phyloP scores from a whole-genome alignment of 2,888 invertebrate genomes.

The Clepsis dumicolana region DNA sequence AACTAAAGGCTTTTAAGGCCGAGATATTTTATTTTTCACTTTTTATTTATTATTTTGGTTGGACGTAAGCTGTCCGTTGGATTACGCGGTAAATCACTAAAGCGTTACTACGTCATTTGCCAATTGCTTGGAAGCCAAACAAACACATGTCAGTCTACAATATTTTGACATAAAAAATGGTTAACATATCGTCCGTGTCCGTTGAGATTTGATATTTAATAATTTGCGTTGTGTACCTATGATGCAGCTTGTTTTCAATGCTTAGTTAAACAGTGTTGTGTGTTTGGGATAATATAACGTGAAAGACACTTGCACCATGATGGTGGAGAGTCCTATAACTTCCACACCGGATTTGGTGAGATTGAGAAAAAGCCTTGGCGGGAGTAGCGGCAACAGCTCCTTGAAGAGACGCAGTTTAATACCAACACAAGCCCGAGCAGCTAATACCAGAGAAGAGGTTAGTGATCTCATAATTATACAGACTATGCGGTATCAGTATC shows the following conservation, averaged over 20 bases:
- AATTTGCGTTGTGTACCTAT: neutral
- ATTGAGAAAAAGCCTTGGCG: slow-evolving; percentile 68
- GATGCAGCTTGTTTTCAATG: neutral
- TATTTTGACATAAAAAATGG: slow-evolving; percentile 28
- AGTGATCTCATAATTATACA: slow-evolving; percentile 27
- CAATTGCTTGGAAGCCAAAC: neutral
- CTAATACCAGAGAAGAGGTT: slow-evolving; percentile 68
- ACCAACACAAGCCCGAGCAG: slow-evolving; percentile 62
- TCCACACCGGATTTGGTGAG: slow-evolving; percentile 66
- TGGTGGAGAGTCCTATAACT: slow-evolving; percentile 70
- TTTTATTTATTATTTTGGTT: too few relatives aligned
- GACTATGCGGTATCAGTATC: too few relatives aligned
- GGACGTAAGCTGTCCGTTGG: neutral
- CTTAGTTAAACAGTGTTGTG: slow-evolving; percentile 19
- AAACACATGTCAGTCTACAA: neutral
- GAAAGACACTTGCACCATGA: slow-evolving; percentile 45
- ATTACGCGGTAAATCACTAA: neutral
- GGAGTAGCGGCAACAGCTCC: slow-evolving; percentile 66
- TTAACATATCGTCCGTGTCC: slow-evolving; percentile 42
- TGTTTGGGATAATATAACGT: neutral
- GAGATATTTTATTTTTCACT: too few relatives aligned
- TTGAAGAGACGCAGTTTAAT: slow-evolving; percentile 72
- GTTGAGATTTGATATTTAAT: slow-evolving; percentile 52
- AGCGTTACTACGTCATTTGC: too few relatives aligned
- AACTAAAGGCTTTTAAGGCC: too few relatives aligned